A percentile compares a stretch with the other conserved stretches of the same genome.
Evolutionary conservation across 2,888 invertebrate species (phyloP).

Genomic region (Tenthredo distinguenda): DNA sequence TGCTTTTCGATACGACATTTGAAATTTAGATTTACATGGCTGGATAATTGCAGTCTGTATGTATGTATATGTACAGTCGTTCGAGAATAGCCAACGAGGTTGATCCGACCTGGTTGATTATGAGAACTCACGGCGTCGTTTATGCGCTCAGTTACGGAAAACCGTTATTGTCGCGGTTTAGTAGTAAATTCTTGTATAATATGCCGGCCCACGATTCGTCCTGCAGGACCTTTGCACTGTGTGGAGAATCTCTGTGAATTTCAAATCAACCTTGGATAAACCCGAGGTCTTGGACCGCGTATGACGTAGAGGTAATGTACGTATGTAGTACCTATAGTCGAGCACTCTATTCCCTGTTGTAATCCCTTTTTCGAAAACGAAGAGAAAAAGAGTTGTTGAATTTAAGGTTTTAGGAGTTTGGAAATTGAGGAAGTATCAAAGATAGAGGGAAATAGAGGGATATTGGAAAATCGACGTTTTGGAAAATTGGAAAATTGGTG

Average conservation of each 20-base stretch:
- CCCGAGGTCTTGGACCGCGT: not conserved
- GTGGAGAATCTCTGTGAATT: not conserved
- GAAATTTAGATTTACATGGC: not conserved
- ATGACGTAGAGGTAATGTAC: not conserved
- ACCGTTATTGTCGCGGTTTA: constrained; percentile 31
- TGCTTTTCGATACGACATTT: not conserved
- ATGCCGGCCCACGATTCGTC: constrained; percentile 39
- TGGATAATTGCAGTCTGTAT: not conserved
- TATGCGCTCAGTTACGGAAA: constrained; percentile 19
- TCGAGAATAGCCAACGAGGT: not conserved
- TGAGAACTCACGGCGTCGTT: constrained; percentile 37
- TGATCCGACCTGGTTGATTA: constrained; percentile 28
- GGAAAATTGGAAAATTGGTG: not conserved
- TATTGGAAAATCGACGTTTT: not conserved
- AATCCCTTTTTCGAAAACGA: not conserved
- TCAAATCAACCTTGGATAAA: constrained; percentile 2
- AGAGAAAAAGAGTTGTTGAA: not conserved
- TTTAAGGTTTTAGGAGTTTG: not conserved
- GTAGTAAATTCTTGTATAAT: constrained; percentile 41
- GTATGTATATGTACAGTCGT: not conserved
- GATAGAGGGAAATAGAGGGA: not conserved
- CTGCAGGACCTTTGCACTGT: constrained; percentile 32
- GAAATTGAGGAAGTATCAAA: not conserved
- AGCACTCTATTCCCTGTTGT: not conserved
- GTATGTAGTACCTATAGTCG: not conserved